Conservation (phyloP, 2,797 vertebrate species). For the Semaprochilodus insignis region DNA sequence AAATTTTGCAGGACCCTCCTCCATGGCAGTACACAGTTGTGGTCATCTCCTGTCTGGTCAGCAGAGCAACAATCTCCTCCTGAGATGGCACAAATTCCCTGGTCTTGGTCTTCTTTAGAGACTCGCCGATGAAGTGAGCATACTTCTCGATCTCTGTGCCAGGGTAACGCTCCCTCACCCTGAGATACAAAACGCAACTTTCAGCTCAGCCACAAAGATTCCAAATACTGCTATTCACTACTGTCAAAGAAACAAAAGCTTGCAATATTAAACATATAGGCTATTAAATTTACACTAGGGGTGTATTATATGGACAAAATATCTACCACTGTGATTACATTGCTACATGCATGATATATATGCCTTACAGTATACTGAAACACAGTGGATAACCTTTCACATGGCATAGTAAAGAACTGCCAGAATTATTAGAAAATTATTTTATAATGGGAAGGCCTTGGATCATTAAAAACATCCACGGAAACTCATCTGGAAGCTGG, state of each 20-base stretch:
- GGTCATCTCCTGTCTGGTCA: conserved; percentile 91
- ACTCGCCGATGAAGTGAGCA: conserved; percentile 87
- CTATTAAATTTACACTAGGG: too few species aligned
- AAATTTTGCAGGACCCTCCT: conserved; percentile 95
- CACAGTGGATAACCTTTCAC: too few species aligned
- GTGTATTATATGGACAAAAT: too few species aligned
- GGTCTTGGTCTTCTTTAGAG: conserved; percentile 90
- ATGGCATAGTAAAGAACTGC: too few species aligned
- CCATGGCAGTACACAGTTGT: conserved; percentile 94
- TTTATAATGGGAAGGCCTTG: too few species aligned
- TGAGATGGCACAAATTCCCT: conserved; percentile 93
- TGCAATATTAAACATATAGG: not conserved
- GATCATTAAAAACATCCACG: too few species aligned
- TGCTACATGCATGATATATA: too few species aligned
- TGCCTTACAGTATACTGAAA: too few species aligned
- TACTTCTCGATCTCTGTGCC: conserved; percentile 89
- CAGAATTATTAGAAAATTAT: too few species aligned
- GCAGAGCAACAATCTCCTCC: conserved; percentile 91
- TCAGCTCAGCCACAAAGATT: not conserved
- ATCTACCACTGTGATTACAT: too few species aligned
- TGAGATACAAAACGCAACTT: conserved; percentile 58
- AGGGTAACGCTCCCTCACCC: conserved; percentile 87
- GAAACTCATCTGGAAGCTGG: too few species aligned
- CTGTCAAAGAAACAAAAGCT: not conserved
- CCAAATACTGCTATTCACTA: not conserved